Base-by-base conservation (phyloP, 2,888 invertebrate genomes). In the Drosophila vallismaia region DNA sequence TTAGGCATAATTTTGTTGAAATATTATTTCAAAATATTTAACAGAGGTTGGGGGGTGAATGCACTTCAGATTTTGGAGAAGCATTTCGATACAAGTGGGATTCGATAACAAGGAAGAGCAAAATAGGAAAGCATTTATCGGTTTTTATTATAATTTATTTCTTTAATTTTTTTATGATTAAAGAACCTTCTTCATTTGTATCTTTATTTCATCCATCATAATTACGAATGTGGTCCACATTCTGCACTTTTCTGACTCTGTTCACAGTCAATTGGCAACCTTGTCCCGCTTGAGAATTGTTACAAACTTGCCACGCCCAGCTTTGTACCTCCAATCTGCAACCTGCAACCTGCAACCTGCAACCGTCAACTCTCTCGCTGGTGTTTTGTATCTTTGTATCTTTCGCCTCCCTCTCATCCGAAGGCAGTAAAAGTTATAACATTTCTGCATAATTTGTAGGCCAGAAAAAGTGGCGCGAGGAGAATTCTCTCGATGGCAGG, bases 391-490 rank as follows among this genome's bases (percentile, higher is more conserved):
- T 29, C 28, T 29, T 14, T 42, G 14, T 29, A 49, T 9, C 40
- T 24, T 29, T 12, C 31, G 6, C 33, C 10, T 4, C 33, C 33
- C 33, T 1, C n/a, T 1, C 2, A 10, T 7, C 40, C 12, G 1
- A 3, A 3, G 8, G 19, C 29, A 68, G 72, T 67, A 68, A 74
- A 51, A 53, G 70, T 66, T 49, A 49, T 64, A 38, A 50, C 53
- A 74, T 74, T 85, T 85, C 73, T 79, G 83, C 86, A 88, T 83
- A 83, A 83, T 83, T 83, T 83, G 73, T 86, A 69, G 83, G 83
- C 60, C 79, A 82, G 71, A 53, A 83, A 80, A 86, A 86, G 83
- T 83, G 57, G 80, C 68, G 57, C 72, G 51, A 71, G 67, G 29
- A 71, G 53, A 40, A 12, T 26, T 33, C 46, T 36, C 36, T 12